A percentile compares a stretch with the other conserved stretches of the same genome.
phyloP scores from a whole-genome alignment of 1,140 invertebrate species.

The Planococcus citri region DNA sequence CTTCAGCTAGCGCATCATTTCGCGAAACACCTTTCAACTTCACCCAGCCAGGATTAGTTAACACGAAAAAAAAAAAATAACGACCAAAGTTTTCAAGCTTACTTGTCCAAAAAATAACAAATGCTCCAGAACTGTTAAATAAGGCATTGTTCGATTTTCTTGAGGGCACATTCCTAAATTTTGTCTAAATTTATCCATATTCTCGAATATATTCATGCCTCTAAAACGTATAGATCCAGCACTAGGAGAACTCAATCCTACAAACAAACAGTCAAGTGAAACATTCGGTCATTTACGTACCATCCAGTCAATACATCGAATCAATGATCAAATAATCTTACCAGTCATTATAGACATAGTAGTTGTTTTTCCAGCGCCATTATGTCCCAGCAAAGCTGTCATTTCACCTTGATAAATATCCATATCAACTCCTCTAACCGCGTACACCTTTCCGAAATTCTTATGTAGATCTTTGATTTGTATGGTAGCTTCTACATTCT shows the following conservation, averaged over 20 bases:
- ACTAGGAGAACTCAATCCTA: constrained; percentile 47
- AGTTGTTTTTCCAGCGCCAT: constrained; percentile 81
- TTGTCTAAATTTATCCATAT: constrained; percentile 38
- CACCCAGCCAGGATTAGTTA: neutral
- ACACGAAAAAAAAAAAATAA: neutral
- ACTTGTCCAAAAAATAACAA: constrained; percentile 37
- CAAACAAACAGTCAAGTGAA: neutral
- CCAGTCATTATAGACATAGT: constrained; percentile 42
- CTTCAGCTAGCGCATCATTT: constrained; percentile 28
- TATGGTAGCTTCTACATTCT: constrained; percentile 28
- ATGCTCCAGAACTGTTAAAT: constrained; percentile 80
- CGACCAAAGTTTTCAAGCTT: neutral
- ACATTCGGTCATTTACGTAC: neutral
- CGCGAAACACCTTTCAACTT: constrained; percentile 39
- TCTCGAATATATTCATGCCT: constrained; percentile 42
- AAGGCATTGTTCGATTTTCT: constrained; percentile 85
- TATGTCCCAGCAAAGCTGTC: constrained; percentile 73
- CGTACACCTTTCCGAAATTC: constrained; percentile 27
- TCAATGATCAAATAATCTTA: constrained; percentile 17
- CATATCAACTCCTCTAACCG: constrained; percentile 28
- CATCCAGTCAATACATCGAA: too few relatives aligned
- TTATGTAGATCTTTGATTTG: constrained; percentile 29
- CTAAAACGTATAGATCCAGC: constrained; percentile 49
- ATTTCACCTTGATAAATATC: constrained; percentile 50
- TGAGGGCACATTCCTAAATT: constrained; percentile 78